Evolutionary conservation across 2,113 vertebrate species (phyloP).

Genomic region (Camelus dromedarius): DNA sequence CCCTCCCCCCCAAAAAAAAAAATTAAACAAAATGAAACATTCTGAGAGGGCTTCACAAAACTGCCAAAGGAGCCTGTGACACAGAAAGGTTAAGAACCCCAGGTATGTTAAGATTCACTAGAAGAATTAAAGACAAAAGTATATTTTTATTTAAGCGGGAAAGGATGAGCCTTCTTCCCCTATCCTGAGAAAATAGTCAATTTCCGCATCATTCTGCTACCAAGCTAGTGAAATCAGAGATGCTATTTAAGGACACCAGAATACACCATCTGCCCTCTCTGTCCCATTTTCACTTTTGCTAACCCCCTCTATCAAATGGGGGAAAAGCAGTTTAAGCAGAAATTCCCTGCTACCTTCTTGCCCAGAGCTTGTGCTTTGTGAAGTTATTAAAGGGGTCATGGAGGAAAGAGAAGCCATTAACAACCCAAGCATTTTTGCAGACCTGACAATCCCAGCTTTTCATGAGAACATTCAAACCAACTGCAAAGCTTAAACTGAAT

Average conservation of each 20-base stretch:
- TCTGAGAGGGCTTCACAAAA: neutral
- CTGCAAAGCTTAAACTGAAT: neutral
- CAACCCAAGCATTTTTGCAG: neutral
- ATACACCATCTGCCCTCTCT: neutral
- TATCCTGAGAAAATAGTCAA: neutral
- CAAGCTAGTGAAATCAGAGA: neutral
- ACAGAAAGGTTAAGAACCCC: neutral
- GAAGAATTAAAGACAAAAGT: conserved; percentile 4
- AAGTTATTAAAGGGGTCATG: neutral
- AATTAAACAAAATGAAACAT: neutral
- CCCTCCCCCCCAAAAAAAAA: too few species aligned
- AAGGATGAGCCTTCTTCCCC: neutral
- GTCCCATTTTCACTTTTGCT: neutral
- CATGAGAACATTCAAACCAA: neutral
- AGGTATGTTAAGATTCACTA: neutral
- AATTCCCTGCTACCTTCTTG: neutral
- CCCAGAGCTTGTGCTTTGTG: neutral
- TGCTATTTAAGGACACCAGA: neutral
- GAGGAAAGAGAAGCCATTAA: neutral
- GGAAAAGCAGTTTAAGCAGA: conserved; percentile 1
- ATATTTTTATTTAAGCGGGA: neutral
- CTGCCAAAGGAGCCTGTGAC: neutral
- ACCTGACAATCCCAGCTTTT: neutral
- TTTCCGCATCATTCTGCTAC: neutral
- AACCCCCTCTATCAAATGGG: neutral